Percentiles rank a stretch among this genome's conserved stretches.
Conservation (phyloP, 2,113 vertebrate genomes). For the Porphyrio hochstetteri region DNA sequence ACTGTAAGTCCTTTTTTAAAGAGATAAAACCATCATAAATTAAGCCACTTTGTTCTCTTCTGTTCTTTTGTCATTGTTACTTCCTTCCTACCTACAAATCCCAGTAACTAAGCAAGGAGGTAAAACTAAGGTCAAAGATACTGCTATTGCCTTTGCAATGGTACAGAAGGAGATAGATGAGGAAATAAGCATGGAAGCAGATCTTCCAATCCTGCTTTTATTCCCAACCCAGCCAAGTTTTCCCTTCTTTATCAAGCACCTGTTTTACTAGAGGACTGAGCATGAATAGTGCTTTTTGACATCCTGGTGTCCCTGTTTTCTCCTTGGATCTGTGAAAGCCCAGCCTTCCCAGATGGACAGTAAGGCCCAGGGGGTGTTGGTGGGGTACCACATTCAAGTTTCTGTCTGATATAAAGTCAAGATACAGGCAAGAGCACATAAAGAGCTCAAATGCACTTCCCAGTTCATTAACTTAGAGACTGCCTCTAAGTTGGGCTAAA, state of each 20-base stretch:
- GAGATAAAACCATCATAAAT: neutral
- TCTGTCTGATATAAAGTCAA: neutral
- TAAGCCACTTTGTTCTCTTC: neutral
- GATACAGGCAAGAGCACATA: neutral
- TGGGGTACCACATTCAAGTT: neutral
- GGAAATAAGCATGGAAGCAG: neutral
- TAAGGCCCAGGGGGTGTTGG: neutral
- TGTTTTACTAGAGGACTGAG: neutral
- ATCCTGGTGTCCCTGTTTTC: neutral
- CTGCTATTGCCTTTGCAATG: neutral
- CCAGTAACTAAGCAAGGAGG: neutral
- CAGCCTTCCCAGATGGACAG: neutral
- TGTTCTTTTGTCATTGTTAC: neutral
- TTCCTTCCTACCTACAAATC: neutral
- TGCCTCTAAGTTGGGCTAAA: neutral
- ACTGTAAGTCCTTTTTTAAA: neutral
- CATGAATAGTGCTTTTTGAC: fast-evolving
- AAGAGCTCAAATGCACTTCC: neutral
- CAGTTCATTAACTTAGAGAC: neutral
- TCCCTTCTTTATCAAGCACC: neutral
- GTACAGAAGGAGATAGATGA: neutral
- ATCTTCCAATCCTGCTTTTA: neutral
- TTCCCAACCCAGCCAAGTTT: neutral
- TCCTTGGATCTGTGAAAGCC: neutral
- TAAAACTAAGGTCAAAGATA: neutral